Percentiles rank a stretch among this genome's conserved stretches.
These are phyloP conservation scores for Neomonachus schauinslandi DNA, from an alignment of 2,113 vertebrate genomes.

Conservation along the genomic window DNA sequence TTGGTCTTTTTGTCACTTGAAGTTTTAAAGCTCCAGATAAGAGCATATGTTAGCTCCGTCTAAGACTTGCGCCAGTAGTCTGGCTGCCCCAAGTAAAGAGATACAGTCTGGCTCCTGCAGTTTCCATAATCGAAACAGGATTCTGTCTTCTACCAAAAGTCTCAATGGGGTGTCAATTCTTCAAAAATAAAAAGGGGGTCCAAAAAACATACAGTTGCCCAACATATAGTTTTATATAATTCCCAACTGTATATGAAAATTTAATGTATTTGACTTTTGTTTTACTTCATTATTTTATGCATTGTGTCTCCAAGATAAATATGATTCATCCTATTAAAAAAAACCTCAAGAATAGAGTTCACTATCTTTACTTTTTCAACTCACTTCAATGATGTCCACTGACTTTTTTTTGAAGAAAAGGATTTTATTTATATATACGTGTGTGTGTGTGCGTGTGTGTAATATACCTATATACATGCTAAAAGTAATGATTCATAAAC, in stretches of 20 bases:
- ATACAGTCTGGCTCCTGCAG: accelerated
- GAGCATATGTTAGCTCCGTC: neutral
- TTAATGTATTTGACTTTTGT: neutral
- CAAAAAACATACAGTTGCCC: neutral
- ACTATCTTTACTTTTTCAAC: neutral
- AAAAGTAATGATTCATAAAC: slow-evolving; percentile 48
- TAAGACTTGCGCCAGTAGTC: neutral
- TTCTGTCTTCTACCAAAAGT: neutral
- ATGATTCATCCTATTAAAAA: neutral
- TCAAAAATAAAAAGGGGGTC: neutral
- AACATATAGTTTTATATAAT: neutral
- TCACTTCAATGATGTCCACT: neutral
- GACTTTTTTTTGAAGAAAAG: neutral
- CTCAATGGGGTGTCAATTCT: neutral
- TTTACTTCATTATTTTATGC: neutral
- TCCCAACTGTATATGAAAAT: neutral
- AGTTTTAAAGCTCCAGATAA: neutral
- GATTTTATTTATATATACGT: neutral
- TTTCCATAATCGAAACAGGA: neutral
- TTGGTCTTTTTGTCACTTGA: neutral
- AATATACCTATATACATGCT: neutral
- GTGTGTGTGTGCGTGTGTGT: too few relatives aligned
- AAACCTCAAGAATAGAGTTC: neutral
- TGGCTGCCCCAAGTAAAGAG: neutral
- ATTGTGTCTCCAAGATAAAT: neutral